Evolutionary conservation across 1,140 invertebrate genomes (phyloP), one percentile per base, ranked within the genome.

Genomic region (Nephila pilipes): DNA sequence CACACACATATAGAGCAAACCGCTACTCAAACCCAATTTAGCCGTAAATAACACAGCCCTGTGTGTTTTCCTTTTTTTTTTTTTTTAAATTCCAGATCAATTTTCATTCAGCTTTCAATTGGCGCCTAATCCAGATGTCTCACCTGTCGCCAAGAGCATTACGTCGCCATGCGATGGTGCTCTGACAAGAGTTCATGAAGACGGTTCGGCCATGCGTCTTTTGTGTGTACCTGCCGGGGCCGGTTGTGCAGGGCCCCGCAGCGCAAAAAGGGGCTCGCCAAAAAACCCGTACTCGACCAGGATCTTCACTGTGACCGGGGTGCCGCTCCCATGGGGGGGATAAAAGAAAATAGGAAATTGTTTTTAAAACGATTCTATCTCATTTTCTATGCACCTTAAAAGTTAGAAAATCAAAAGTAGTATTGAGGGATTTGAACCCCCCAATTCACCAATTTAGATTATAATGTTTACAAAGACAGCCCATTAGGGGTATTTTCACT

Each of bases 161-260:
- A 58, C 36, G 29, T 55, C 83, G 83, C 57, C 54, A 29, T 32
- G 10, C 25, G 83, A 6, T 16, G 25, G 29, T 1, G 25, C 16
- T 6, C 83, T 14, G 1, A 29, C 32, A 58, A n/a, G 32, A 85
- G 57, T 85, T 85, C 83, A 85, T 18, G 83, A 85, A 58, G 55
- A 60, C 25, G 55, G 55, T 12, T 85, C 83, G n/a, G 46, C 80
- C 46, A 38, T 54, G 36, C 38, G 22, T 54, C 18, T 46, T 46
- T 46, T 46, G 46, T 46, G 46, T 46, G 29, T 80, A 20, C 36
- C 79, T 38, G 36, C 55, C 58, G 83, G 83, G 57, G 83, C 83
- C 54, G 83, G 83, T 85, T 85, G 83, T 29, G 83, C 22, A 29
- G 55, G 25, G 83, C 83, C 83, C 83, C 83, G 83, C 83, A 85